These are phyloP conservation scores for Eulemur rufifrons DNA, from an alignment of 2,113 vertebrate species.

Conservation along the genomic window DNA sequence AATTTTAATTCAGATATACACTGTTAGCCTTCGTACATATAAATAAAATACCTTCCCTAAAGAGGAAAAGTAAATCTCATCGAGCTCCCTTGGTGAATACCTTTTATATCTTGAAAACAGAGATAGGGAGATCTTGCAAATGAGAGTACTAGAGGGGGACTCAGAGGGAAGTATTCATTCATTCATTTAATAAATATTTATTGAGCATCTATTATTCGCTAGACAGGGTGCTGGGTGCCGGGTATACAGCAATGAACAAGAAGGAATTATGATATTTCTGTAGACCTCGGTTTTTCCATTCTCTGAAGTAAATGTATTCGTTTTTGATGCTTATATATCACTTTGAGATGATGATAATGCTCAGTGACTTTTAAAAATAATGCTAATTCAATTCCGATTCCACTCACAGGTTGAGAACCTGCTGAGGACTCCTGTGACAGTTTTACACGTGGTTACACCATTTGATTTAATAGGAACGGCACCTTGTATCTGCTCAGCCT, in stretches of 20 bases:
- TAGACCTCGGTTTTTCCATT: slow-evolving; percentile 38
- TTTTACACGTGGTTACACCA: slow-evolving; percentile 65
- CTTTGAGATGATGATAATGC: slow-evolving; percentile 57
- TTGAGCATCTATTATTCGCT: slow-evolving; percentile 49
- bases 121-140: slow-evolving; percentile 55
- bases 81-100: slow-evolving; percentile 55
- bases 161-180: slow-evolving; percentile 59
- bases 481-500: slow-evolving; percentile 59
- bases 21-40: slow-evolving; percentile 72
- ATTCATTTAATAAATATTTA: slow-evolving; percentile 77
- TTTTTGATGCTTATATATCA: slow-evolving; percentile 66
- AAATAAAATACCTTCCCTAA: slow-evolving; percentile 75
- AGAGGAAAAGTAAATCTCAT: slow-evolving; percentile 69
- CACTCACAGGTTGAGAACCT: slow-evolving; percentile 73
- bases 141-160: neutral
- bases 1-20: slow-evolving; percentile 78
- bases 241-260: slow-evolving; percentile 30
- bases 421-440: slow-evolving; percentile 69
- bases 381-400: slow-evolving; percentile 76
- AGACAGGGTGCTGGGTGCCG: slow-evolving; percentile 49
- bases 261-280: slow-evolving; percentile 53
- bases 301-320: slow-evolving; percentile 66
- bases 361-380: slow-evolving; percentile 77
- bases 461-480: slow-evolving; percentile 71
- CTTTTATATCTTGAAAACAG: slow-evolving; percentile 60